Base-by-base conservation (phyloP, 2,113 vertebrate species). In the Pitta sordida region DNA sequence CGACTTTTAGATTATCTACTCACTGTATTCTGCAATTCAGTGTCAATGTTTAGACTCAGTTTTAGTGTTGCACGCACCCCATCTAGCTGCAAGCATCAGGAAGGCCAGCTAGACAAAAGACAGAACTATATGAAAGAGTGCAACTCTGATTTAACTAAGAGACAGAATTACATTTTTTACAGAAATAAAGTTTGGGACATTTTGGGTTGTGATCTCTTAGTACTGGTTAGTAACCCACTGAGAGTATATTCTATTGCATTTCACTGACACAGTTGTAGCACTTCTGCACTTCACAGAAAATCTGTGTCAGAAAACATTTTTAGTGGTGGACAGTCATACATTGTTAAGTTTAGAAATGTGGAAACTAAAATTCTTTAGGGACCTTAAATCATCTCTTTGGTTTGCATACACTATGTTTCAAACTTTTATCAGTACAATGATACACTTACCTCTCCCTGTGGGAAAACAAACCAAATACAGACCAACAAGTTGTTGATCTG, bases 31-130 rank as follows among this genome's bases (percentile, higher is more conserved):
- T n/a, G 10, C 59, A 74, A 52, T 84, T 75, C 48, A 68, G 56
- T 0, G 0, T 18, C 59, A 20, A 8, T 14, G 4, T 70, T 74
- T 44, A 49, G 44, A 68, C 24, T 71, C 39, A 78, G 53, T 74
- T 86, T 92, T 43, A 80, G 75, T 71, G 92, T 64, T 78, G 65
- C 58, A 8, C 65, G 83, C 46, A 63, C 95, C 6, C 95, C 96
- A 95, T 30, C 96, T 96, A 95, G 95, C 94, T 93, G 92, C 83
- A 64, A 90, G 48, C n/a, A 73, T 39, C 36, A 84, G 74, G 52
- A 90, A 93, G 56, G 56, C 15, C 77, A 90, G 68, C 9, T 62
- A 73, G 32, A 65, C 43, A 67, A 79, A 69, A 69, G 51, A 65
- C 49, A 52, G 41, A 67, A 48, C 6, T 34, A 49, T n/a, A 55